A percentile compares a stretch with the other conserved stretches of the same genome.
Evolutionary conservation across 2,888 invertebrate species (phyloP).

Genomic region (Eudasyphora cyanicolor): DNA sequence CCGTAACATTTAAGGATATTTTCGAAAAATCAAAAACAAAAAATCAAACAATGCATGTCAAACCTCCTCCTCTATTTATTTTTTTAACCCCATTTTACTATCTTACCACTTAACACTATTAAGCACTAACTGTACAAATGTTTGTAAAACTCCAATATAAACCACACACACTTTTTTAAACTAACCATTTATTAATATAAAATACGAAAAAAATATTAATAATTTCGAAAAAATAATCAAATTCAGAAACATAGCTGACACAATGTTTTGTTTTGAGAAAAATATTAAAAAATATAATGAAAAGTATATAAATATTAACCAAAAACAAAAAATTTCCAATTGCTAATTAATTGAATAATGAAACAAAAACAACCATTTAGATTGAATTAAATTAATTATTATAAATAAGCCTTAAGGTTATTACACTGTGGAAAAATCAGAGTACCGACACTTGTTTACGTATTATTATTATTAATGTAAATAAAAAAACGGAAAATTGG

Average conservation of each 20-base stretch:
- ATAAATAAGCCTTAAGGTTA: constrained; percentile 21
- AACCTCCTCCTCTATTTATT: no score
- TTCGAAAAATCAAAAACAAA: not conserved
- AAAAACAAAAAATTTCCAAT: constrained; percentile 49
- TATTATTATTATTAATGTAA: not conserved
- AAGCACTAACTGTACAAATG: constrained; percentile 46
- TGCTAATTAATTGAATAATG: constrained; percentile 66
- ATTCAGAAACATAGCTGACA: constrained; percentile 79
- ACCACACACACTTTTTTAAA: constrained; percentile 20
- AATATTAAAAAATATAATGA: constrained; percentile 45
- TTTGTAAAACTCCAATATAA: constrained; percentile 39
- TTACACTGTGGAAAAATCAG: constrained; percentile 56
- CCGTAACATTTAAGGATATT: not conserved
- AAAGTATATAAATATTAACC: constrained; percentile 32
- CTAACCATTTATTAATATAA: constrained; percentile 15
- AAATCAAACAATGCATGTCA: constrained; percentile 51
- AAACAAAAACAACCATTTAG: constrained; percentile 60
- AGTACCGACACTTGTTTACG: constrained; percentile 55
- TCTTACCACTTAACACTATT: not conserved
- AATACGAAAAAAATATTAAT: constrained; percentile 44
- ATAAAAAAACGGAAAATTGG: not conserved
- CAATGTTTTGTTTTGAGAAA: constrained; percentile 77
- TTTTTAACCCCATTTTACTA: not conserved
- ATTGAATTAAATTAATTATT: constrained; percentile 48
- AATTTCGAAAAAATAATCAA: constrained; percentile 66